Evolutionary conservation across 2,888 invertebrate genomes (phyloP).

Genomic region (Lathronympha strigana): DNA sequence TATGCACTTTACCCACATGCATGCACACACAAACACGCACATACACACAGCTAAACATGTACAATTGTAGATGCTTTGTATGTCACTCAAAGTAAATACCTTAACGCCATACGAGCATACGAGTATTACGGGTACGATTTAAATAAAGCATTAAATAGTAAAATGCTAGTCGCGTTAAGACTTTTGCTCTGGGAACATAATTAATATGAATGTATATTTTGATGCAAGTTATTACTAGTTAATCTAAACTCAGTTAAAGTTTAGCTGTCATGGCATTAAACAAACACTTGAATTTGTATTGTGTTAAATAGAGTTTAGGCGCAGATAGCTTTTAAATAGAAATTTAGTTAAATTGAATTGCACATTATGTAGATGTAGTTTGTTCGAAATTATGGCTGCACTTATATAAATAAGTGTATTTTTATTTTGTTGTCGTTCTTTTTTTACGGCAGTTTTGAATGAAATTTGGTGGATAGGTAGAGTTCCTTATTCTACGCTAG

Average conservation of each 20-base stretch:
- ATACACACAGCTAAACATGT: constrained; percentile 34
- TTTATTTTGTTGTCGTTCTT: neutral
- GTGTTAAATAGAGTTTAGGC: neutral
- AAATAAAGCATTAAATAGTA: neutral
- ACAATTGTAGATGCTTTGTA: constrained; percentile 19
- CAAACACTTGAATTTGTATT: no score
- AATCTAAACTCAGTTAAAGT: neutral
- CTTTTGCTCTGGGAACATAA: neutral
- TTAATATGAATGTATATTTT: neutral
- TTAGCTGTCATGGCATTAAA: constrained; percentile 1
- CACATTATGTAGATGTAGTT: constrained; percentile 2
- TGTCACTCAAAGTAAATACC: neutral
- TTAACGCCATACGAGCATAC: neutral
- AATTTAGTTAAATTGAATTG: neutral
- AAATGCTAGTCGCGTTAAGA: neutral
- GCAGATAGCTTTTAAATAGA: neutral
- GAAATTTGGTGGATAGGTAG: no score
- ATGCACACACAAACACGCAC: constrained; percentile 45
- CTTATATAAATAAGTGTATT: neutral
- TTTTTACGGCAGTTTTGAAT: no score
- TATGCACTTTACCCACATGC: constrained; percentile 46
- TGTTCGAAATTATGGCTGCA: constrained; percentile 12
- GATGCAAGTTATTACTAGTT: no score
- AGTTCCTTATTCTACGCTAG: no score
- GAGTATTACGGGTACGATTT: no score